Evolutionary conservation across 2,888 invertebrate species (phyloP), one percentile per base, ranked within the genome.

Genomic region (Eupithecia inturbata): DNA sequence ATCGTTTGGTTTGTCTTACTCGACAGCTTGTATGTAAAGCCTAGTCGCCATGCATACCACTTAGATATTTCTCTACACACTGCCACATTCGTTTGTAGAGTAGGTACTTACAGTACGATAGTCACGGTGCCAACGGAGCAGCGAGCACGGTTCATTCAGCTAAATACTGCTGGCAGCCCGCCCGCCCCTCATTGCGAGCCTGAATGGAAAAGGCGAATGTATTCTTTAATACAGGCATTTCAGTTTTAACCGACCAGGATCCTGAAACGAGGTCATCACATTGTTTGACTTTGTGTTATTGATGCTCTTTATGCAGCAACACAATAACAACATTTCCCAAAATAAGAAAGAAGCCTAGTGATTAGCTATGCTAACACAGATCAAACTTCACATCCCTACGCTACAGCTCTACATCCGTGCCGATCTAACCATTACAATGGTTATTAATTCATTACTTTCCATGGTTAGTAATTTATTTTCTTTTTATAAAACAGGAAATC

Each of bases 81-180:
- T 22, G 22, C 22, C 53, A 53, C 53, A 53, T 53, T 53, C 3
- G 53, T 53, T 49, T 49, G n/a, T 49, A 49, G 53, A 53, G 3
- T n/a, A 31, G 2, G 31, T 31, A 41, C 14, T 3, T n/a, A 14
- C 57, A 57, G 57, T 57, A 26, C 26, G 14, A 26, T 57, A 26
- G 57, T 57, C 57, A 26, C 26, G 57, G 14, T 57, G 57, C 57
- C 57, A 57, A 57, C 57, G 9, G 57, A 57, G 57, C 78, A 62
- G 62, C 39, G 70, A 82, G 81, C 77, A 68, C 82, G 78, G 79
- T 79, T 83, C 82, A 83, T 83, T 82, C 81, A 76, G 79, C 81
- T 81, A 80, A 83, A 82, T 78, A 79, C 75, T 68, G 67, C 66
- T 68, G 16, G 64, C 72, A 62, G 31, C 7, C 62, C 28, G 16